Percentiles rank a stretch among this genome's conserved stretches.
phyloP scores from a whole-genome alignment of 2,113 vertebrate genomes.

The Antennarius striatus region DNA sequence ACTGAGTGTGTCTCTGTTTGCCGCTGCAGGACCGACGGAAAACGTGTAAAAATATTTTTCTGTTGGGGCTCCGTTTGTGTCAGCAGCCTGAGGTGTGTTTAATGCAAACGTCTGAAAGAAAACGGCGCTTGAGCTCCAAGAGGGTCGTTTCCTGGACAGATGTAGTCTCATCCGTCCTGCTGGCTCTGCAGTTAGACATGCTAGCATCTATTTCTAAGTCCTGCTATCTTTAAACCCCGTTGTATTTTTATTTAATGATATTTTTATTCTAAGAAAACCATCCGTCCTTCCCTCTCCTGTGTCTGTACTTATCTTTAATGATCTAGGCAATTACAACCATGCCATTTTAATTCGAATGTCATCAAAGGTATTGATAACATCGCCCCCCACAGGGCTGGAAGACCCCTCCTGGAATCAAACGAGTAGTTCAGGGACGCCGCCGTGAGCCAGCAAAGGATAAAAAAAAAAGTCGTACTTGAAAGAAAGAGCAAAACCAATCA shows the following conservation, averaged over 20 bases:
- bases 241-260: too few relatives aligned
- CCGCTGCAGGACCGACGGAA: conserved; percentile 31
- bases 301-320: too few relatives aligned
- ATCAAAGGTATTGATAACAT: too few relatives aligned
- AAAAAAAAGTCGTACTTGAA: conserved; percentile 24
- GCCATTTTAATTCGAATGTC: too few relatives aligned
- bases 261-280: too few relatives aligned
- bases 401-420: conserved; percentile 26
- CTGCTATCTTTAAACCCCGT: too few relatives aligned
- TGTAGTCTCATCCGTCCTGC: not conserved
- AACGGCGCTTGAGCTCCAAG: conserved; percentile 11
- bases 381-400: too few relatives aligned
- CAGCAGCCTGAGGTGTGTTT: conserved; percentile 12
- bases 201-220: not conserved
- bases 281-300: too few relatives aligned
- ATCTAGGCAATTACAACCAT: too few relatives aligned
- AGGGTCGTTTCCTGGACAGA: not conserved
- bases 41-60: conserved; percentile 36
- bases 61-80: conserved; percentile 23
- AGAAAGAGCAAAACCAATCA: conserved; percentile 43
- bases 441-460: conserved; percentile 31
- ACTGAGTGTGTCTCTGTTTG: conserved; percentile 20
- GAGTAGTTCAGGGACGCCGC: conserved; percentile 22
- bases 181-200: not conserved
- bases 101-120: conserved; percentile 3